phyloP scores from a whole-genome alignment of 1,140 invertebrate species.

The Tetramorium parvispinum region DNA sequence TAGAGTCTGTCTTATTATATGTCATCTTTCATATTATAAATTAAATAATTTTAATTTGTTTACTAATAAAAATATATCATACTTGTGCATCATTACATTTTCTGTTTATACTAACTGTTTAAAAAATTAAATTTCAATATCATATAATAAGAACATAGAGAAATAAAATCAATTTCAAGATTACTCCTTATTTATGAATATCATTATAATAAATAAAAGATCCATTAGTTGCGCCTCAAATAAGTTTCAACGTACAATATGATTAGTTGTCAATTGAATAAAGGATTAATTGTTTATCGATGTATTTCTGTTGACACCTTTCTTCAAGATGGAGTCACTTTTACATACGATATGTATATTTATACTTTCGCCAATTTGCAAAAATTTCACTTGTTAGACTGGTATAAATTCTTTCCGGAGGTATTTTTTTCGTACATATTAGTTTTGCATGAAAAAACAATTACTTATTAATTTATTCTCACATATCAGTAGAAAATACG shows the following conservation, averaged over 20 bases:
- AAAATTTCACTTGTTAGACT: conserved; percentile 52
- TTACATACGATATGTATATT: neutral
- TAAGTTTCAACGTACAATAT: neutral
- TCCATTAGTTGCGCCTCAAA: neutral
- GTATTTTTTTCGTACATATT: neutral
- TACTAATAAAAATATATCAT: neutral
- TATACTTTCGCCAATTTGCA: conserved; percentile 29
- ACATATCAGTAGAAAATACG: conserved; percentile 6
- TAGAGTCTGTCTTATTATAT: neutral
- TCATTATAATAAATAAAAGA: neutral
- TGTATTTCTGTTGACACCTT: conserved; percentile 64
- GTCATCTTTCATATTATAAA: neutral
- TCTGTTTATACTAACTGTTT: neutral
- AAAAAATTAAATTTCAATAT: neutral
- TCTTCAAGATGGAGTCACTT: conserved; percentile 26
- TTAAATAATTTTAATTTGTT: neutral
- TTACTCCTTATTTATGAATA: neutral
- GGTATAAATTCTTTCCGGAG: conserved; percentile 29
- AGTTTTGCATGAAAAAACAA: neutral
- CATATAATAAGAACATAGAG: neutral
- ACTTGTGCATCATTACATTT: neutral
- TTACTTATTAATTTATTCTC: conserved; percentile 8
- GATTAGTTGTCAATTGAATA: neutral
- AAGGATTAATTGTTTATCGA: conserved; percentile 1
- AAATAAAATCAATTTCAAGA: neutral